Conservation (phyloP, 2,113 vertebrate genomes). For the Argyrosomus japonicus region DNA sequence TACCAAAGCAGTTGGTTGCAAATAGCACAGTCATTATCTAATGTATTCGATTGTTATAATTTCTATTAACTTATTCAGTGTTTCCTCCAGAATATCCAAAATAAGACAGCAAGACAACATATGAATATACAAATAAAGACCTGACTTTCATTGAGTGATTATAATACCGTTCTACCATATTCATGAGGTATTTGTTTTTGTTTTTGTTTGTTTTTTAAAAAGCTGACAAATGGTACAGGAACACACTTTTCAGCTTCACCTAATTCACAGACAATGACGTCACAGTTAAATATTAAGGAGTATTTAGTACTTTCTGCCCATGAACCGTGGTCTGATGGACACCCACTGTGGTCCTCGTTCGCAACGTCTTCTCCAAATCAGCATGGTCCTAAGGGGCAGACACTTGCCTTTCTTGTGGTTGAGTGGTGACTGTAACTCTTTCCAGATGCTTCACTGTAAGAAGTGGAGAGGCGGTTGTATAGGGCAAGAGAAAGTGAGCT, state of each 20-base stretch:
- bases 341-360: constrained; percentile 54
- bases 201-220: background rate
- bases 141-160: background rate
- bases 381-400: constrained; percentile 25
- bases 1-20: background rate
- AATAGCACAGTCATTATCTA: constrained; percentile 9
- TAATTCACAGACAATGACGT: background rate
- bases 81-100: background rate
- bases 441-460: constrained; percentile 75
- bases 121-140: background rate
- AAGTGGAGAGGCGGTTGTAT: constrained; percentile 43
- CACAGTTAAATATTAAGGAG: constrained; percentile 11
- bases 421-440: constrained; percentile 73
- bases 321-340: constrained; percentile 33
- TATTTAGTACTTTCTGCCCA: constrained; percentile 25
- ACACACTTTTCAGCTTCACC: background rate
- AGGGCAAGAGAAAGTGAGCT: constrained; percentile 61
- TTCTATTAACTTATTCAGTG: background rate
- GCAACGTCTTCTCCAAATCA: constrained; percentile 49
- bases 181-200: background rate
- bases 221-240: background rate
- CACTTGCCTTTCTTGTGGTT: constrained; percentile 68
- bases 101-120: background rate
- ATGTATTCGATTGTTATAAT: background rate
- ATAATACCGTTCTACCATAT: background rate